phyloP scores from a whole-genome alignment of 2,113 vertebrate genomes.

The Genyomyrus donnyi region DNA sequence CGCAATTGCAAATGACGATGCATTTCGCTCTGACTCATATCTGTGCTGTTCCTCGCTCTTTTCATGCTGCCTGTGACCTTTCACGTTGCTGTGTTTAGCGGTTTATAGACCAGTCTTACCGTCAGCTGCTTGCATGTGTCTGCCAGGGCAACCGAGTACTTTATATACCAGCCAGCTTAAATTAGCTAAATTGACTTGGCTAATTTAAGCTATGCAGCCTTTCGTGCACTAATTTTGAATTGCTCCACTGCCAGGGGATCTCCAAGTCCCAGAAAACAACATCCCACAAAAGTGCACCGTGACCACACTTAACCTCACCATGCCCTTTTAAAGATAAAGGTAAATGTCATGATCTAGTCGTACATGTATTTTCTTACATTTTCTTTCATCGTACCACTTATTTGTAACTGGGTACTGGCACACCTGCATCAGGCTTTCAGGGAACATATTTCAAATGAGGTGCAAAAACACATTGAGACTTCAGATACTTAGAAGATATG shows the following conservation, averaged over 20 bases:
- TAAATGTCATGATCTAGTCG: neutral
- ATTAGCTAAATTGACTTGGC: neutral
- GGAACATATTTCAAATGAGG: neutral
- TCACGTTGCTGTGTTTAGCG: neutral
- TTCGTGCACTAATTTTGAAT: neutral
- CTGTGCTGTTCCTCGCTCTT: neutral
- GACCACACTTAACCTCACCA: neutral
- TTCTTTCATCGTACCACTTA: neutral
- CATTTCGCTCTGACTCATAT: neutral
- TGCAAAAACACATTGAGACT: neutral
- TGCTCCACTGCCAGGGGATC: neutral
- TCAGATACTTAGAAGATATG: neutral
- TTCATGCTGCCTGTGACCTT: neutral
- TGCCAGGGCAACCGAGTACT: neutral
- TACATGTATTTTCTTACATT: neutral
- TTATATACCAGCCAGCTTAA: neutral
- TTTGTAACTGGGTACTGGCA: neutral
- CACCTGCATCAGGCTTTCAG: conserved; percentile 7
- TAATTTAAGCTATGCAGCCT: neutral
- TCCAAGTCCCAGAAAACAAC: neutral
- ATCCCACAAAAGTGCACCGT: neutral
- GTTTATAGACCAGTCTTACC: neutral
- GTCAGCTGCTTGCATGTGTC: neutral
- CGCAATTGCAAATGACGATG: neutral
- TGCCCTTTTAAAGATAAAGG: neutral